Evolutionary conservation across 2,113 vertebrate genomes (phyloP).

Genomic region (Collichthys lucidus): DNA sequence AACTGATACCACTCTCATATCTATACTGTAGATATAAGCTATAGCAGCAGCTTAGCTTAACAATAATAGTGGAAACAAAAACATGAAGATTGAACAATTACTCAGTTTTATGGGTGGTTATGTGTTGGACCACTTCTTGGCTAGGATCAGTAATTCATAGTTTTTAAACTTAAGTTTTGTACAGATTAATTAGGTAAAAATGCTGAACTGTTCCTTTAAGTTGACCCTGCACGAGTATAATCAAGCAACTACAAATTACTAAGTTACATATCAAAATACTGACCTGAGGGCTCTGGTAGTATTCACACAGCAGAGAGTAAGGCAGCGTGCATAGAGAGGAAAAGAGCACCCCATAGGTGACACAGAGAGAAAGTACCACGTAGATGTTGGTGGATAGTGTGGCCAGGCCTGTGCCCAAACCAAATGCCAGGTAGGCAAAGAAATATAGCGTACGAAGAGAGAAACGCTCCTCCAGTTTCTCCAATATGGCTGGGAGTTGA

Average conservation of each 20-base stretch:
- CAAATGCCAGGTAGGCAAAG: conserved; percentile 94
- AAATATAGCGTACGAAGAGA: conserved; percentile 95
- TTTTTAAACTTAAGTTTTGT: background rate
- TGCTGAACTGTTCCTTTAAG: background rate
- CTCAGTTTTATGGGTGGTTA: too few relatives aligned
- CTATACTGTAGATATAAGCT: too few relatives aligned
- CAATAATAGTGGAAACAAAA: too few relatives aligned
- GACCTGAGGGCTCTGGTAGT: conserved; percentile 97
- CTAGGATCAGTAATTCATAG: too few relatives aligned
- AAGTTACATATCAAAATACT: conserved; percentile 43
- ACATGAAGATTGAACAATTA: too few relatives aligned
- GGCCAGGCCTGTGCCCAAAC: conserved; percentile 94
- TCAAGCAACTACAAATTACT: background rate
- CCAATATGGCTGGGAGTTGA: conserved; percentile 87
- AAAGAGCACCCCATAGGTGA: conserved; percentile 95
- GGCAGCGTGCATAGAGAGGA: conserved; percentile 97
- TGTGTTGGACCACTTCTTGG: too few relatives aligned
- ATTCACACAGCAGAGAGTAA: conserved; percentile 98
- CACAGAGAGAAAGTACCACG: conserved; percentile 92
- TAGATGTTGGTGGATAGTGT: conserved; percentile 94
- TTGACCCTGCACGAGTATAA: background rate
- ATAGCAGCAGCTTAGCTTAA: too few relatives aligned
- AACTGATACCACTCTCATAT: too few relatives aligned
- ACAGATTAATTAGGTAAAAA: background rate
- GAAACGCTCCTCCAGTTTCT: conserved; percentile 95